Base-by-base conservation (phyloP, 2,888 invertebrate genomes). In the Magallana nippona region DNA sequence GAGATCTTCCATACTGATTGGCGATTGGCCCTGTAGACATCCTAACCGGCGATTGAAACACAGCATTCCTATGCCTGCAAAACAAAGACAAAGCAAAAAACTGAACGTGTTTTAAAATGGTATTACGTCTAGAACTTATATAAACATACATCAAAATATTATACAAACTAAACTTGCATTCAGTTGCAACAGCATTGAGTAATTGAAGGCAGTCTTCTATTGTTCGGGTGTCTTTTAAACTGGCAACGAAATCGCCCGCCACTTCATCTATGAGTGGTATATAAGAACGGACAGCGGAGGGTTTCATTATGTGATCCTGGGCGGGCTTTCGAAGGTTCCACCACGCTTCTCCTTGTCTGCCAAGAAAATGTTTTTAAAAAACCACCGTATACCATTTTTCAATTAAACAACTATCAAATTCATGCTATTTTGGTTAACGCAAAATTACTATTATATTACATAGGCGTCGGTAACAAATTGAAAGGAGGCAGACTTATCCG, bases 31-130 rank as follows among this genome's bases (percentile, higher is more conserved):
- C 1, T 81, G 78, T 15, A 89, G 78, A 44, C 86, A 84, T 0
- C 88, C 89, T 22, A 89, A 80, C 1, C 89, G 84, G 11, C 80
- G 79, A 82, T 88, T 87, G 79, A 86, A 89, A 60, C 86, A 86
- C 44, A 83, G 55, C 78, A 79, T 80, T 11, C 83, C 83, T 22
- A 79, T n/a, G 32, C 71, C 83, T 83, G 71, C 19, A 78, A 78
- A n/a, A 15, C 55, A 71, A 27, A n/a, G 19, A 71, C 13, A 19
- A 71, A 3, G 3, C 62, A 60, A n/a, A 19, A n/a, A 60, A n/a
- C n/a, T n/a, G n/a, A n/a, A n/a, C n/a, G n/a, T n/a, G n/a, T n/a
- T n/a, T n/a, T n/a, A n/a, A n/a, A n/a, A n/a, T n/a, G n/a, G n/a
- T n/a, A 44, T 44, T 44, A 44, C 44, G 44, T 44, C 3, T 44